A percentile compares a stretch with the other conserved stretches of the same genome.
These are phyloP conservation scores for Heliconius nattereri DNA, from an alignment of 1,140 invertebrate species.

Conservation along the genomic window DNA sequence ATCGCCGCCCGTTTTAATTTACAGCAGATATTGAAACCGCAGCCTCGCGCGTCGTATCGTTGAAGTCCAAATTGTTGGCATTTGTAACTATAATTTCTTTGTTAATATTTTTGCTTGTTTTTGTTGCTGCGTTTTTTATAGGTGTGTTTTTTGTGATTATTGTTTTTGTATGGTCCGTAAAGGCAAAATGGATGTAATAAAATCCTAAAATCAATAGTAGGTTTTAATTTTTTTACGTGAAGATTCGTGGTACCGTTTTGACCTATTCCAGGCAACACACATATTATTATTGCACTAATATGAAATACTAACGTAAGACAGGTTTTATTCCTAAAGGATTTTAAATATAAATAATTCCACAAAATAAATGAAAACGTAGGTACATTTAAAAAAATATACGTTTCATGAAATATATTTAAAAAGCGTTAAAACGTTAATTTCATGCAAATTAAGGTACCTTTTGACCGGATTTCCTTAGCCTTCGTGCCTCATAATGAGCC, in stretches of 20 bases:
- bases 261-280: too few relatives aligned
- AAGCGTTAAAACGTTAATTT: constrained; percentile 17
- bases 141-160: neutral
- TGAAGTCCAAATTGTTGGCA: constrained; percentile 22
- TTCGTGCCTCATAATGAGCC: constrained; percentile 34
- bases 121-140: neutral
- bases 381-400: neutral
- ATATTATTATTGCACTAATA: too few relatives aligned
- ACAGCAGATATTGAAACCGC: constrained; percentile 47
- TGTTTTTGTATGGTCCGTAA: neutral
- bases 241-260: too few relatives aligned
- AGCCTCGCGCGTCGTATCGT: constrained; percentile 40
- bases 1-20: constrained; percentile 47
- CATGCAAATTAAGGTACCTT: constrained; percentile 35
- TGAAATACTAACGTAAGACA: too few relatives aligned
- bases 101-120: neutral
- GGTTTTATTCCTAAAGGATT: neutral
- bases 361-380: neutral
- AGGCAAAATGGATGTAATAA: too few relatives aligned
- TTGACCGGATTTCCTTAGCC: constrained; percentile 36
- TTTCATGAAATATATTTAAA: constrained; percentile 2
- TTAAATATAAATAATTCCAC: neutral
- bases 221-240: too few relatives aligned
- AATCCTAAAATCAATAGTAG: too few relatives aligned
- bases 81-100: constrained; percentile 3